phyloP scores from a whole-genome alignment of 2,797 vertebrate species.

The Dallia pectoralis region DNA sequence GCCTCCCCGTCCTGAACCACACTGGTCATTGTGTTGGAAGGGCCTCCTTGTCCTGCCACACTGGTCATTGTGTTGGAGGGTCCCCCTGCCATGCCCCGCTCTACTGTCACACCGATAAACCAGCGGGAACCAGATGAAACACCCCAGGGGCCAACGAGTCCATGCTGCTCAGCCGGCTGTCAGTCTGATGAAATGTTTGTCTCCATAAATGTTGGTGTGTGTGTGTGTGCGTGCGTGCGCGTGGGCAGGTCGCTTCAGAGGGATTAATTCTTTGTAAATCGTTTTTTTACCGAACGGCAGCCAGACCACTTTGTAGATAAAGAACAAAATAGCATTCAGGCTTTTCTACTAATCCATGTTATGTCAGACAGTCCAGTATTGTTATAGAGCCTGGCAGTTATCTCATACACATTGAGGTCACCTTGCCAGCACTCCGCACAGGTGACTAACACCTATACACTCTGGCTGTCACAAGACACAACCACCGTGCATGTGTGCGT shows the following conservation, averaged over 20 bases:
- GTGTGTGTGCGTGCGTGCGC: neutral
- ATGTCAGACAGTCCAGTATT: slow-evolving; percentile 54
- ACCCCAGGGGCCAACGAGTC: slow-evolving; percentile 38
- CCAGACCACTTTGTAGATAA: too few relatives aligned
- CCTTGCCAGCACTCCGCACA: slow-evolving; percentile 49
- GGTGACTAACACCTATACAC: slow-evolving; percentile 58
- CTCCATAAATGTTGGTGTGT: neutral
- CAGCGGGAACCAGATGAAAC: slow-evolving; percentile 41
- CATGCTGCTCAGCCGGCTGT: slow-evolving; percentile 19
- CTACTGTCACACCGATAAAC: slow-evolving; percentile 47
- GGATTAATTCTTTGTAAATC: neutral
- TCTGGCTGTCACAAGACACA: neutral
- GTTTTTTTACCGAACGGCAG: too few relatives aligned
- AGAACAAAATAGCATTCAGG: neutral
- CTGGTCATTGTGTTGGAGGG: too few relatives aligned
- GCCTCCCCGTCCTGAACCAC: too few relatives aligned
- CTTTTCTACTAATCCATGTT: slow-evolving; percentile 35
- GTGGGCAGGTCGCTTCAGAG: neutral
- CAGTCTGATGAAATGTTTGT: neutral
- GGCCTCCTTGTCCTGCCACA: too few relatives aligned
- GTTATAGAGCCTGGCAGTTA: slow-evolving; percentile 65
- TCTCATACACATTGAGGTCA: slow-evolving; percentile 34
- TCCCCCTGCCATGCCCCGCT: too few relatives aligned
- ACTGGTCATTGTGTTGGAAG: too few relatives aligned
- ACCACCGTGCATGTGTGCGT: slow-evolving; percentile 11